Evolutionary conservation across 2,888 invertebrate genomes (phyloP).

Genomic region (Limenitis camilla): DNA sequence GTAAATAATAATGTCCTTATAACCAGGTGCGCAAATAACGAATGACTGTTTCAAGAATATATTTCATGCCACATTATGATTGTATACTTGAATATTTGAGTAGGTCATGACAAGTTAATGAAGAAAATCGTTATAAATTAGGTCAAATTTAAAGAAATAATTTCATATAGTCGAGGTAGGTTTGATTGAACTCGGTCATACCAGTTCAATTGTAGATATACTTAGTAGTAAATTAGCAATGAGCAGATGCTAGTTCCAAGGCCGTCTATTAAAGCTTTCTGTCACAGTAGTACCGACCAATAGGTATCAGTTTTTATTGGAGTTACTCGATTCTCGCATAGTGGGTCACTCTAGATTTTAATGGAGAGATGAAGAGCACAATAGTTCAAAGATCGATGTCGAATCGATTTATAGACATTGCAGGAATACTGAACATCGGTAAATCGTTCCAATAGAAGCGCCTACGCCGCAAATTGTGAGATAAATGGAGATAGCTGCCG

Average conservation of each 20-base stretch:
- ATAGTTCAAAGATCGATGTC: conserved; percentile 70
- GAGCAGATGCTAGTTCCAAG: conserved; percentile 29
- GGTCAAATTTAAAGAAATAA: conserved; percentile 25
- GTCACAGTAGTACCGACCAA: conserved; percentile 22
- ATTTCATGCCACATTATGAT: not conserved
- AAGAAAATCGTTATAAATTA: conserved; percentile 22
- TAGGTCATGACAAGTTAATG: conserved; percentile 18
- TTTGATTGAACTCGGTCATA: conserved; percentile 28
- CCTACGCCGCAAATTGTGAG: conserved; percentile 66
- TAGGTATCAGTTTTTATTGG: conserved; percentile 29
- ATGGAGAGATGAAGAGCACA: conserved; percentile 62
- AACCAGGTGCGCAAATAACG: conserved; percentile 14
- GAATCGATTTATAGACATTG: conserved; percentile 70
- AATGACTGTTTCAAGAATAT: conserved; percentile 3
- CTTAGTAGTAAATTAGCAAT: conserved; percentile 27
- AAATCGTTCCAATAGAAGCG: conserved; percentile 63
- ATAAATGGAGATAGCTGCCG: conserved; percentile 64
- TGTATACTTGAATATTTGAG: conserved; percentile 8
- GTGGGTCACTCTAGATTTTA: conserved; percentile 49
- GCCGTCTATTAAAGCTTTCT: conserved; percentile 28
- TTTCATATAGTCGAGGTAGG: conserved; percentile 24
- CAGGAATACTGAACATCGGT: conserved; percentile 44
- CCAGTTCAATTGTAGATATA: conserved; percentile 28
- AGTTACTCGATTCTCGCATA: conserved; percentile 35
- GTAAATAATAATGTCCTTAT: conserved; percentile 15